Evolutionary conservation across 2,797 vertebrate species (phyloP), one percentile per base, ranked within the genome.

Genomic region (Eulemur coronatus): DNA sequence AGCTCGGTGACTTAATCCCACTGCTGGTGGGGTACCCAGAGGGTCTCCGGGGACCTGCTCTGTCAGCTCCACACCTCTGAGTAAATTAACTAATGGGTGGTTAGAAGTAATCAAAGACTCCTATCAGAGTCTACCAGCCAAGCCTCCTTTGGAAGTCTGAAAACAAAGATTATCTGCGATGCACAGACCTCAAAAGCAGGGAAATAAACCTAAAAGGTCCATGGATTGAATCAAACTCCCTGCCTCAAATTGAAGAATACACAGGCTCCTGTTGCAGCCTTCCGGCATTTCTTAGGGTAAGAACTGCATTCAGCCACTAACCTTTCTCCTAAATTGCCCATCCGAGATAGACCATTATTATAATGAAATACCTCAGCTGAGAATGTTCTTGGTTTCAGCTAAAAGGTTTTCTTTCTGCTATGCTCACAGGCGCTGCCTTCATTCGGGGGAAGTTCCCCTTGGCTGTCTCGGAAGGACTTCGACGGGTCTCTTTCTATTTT

Each of bases 71-170:
- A 97, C 72, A 84, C 95, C 94, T 84, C 75, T 76, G 86, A 97
- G 96, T 97, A 98, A 98, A 98, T 99, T 98, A 98, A 96, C 98
- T 98, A 99, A 98, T 98, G 98, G 97, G 91, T 84, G 91, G 93
- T 79, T 97, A 76, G 89, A 94, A 91, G 92, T 97, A 96, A 97
- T 94, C 50, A 81, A 96, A 97, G 96, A 96, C 48, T 69, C 73
- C 55, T 95, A 96, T 95, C 96, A 89, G 81, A 96, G 95, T 79
- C 91, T 14, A 7, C 76, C 82, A 85, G 89, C 96, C 94, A 86
- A 41, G 50, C 30, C 85, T 84, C 65, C 48, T 81, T 84, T 67
- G 88, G 94, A 92, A 90, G 96, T 79, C 95, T 96, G 94, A 97
- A 96, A 98, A 96, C 92, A 96, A 91, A 97, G 97, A 97, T 97